Base-by-base conservation (phyloP, 2,113 vertebrate genomes). In the Patagioenas fasciata region DNA sequence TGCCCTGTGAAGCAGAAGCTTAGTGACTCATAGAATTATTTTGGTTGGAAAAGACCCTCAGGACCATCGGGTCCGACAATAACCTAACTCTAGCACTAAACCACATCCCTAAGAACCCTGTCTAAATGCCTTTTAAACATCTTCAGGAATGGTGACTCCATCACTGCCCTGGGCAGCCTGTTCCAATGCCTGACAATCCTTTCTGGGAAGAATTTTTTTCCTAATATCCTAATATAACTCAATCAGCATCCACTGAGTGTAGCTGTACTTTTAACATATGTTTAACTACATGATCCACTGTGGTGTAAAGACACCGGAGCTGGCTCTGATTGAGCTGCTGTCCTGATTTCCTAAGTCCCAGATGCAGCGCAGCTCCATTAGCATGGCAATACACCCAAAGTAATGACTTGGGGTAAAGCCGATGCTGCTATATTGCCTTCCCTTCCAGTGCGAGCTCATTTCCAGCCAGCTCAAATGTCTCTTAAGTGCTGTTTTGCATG, bases 321-420 rank as follows among this genome's bases (percentile, higher is more conserved):
- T 85, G 74, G 42, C 85, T 88, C 65, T 69, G n/a, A 54, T 5
- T 31, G 91, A 82, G 66, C 82, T 93, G 53, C 79, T 34, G 67
- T 60, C 80, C 51, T 79, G 80, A 18, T 92, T 87, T 85, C 29
- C 0, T 3, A n/a, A 88, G 19, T 58, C 91, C 61, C 91, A 95
- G 85, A 23, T 85, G 85, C 54, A 71, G 62, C 1, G 53, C 19
- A 93, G 93, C 88, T 92, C 71, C 74, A 78, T 93, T 90, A 90
- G 70, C 71, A 18, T 16, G 67, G 91, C 75, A 95, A 34, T 65
- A 90, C 85, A 95, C 57, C 85, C 85, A 82, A 56, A 80, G 75
- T 85, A 89, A 95, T 79, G 91, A 85, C 70, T 64, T 54, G 60
- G 88, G 80, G 91, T 36, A 66, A 54, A 90, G 77, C 84, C 92